Percentiles rank a stretch among this genome's conserved stretches.
Evolutionary conservation across 1,140 invertebrate species (phyloP).

Genomic region (Drosophila ohnishii): DNA sequence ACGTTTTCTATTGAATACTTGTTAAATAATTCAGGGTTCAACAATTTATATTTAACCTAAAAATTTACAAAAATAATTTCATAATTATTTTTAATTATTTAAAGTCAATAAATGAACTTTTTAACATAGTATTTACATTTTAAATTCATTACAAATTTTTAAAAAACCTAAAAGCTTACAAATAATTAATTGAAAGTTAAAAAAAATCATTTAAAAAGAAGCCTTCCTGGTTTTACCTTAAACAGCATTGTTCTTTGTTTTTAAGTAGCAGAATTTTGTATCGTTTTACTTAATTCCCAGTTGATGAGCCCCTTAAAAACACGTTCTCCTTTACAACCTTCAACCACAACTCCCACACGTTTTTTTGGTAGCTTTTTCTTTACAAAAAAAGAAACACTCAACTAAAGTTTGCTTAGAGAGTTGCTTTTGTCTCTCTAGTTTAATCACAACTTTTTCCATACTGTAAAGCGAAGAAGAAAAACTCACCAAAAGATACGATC

Average conservation of each 20-base stretch:
- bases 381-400: neutral
- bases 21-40: no score
- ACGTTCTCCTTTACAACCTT: slow-evolving; percentile 7
- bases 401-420: slow-evolving; percentile 29
- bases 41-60: no score
- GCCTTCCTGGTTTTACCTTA: neutral
- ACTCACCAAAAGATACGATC: slow-evolving; percentile 36
- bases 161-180: neutral
- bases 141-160: no score
- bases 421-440: slow-evolving; percentile 30
- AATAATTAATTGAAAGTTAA: neutral
- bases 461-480: slow-evolving; percentile 29
- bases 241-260: neutral
- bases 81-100: no score
- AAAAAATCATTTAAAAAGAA: neutral
- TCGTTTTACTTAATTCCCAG: slow-evolving; percentile 40
- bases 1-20: no score
- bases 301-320: slow-evolving; percentile 16
- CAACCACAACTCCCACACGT: slow-evolving; percentile 13
- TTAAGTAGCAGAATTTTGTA: slow-evolving; percentile 28
- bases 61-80: no score
- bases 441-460: slow-evolving; percentile 28
- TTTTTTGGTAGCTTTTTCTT: slow-evolving; percentile 34
- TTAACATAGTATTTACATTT: no score
- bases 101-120: no score